Base-by-base conservation (phyloP, 2,888 invertebrate genomes). In the Stenichneumon culpator region DNA sequence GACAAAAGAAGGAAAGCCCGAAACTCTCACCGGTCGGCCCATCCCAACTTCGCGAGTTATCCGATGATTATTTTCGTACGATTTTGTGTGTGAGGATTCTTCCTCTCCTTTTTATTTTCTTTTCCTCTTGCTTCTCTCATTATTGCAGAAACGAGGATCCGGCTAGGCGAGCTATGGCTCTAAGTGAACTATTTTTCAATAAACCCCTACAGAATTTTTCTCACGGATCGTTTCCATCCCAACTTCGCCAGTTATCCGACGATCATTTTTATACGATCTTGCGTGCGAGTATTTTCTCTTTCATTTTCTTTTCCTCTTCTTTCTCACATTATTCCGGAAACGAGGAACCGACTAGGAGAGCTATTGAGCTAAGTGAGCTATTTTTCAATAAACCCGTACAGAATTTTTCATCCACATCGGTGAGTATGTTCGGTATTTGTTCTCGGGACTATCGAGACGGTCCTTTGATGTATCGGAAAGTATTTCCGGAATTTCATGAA, bases 401-500 rank as follows among this genome's bases (percentile, higher is more conserved):
- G 36, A 36, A 36, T 60, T 28, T 32, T 32, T 60, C 25, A 11
- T 60, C 28, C 60, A 22, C 11, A 22, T 57, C 25, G 57, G 25
- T 19, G 22, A 25, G 19, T 25, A 57, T 22, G 11, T 14, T 57
- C 57, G 22, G 57, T 3, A 57, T 57, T 54, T 25, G 44, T 11
- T 22, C 22, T 11, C 57, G 14, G 11, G 25, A 25, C 11, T 11
- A 11, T 57, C 57, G 3, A 9, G 2, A 57, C 3, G 25, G 57
- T 22, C 11, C 57, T 57, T 57, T 57, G 57, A 57, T 57, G 57
- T 57, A 57, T 25, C 25, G 57, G 22, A 25, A 57, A 57, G 22
- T 25, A 57, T 57, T 57, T 57, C 22, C 22, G 22, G 57, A 57
- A 57, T 57, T 22, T 57, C 57, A 25, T 57, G 57, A 57, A 57